Conservation (phyloP, 1,140 invertebrate genomes). For the Whitmania pigra region DNA sequence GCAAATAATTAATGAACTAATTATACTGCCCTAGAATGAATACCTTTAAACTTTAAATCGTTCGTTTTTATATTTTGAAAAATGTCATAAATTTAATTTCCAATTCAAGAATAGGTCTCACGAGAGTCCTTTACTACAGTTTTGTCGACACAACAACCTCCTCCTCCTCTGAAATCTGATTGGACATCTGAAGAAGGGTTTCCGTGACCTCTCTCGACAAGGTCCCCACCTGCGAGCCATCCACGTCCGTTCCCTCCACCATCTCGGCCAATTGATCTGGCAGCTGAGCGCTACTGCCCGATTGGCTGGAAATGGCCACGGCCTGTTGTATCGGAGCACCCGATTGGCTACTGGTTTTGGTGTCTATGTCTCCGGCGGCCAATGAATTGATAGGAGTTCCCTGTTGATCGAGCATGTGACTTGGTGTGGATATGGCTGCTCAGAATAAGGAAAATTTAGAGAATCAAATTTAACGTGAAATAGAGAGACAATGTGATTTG, state of each 20-base stretch:
- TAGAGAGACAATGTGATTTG: too few relatives aligned
- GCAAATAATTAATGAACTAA: too few relatives aligned
- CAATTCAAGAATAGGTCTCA: too few relatives aligned
- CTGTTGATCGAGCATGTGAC: constrained; percentile 1
- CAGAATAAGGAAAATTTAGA: background rate
- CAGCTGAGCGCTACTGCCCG: background rate
- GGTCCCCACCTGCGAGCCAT: background rate
- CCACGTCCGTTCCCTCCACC: background rate
- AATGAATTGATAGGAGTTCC: too few relatives aligned
- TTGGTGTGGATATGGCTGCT: constrained; percentile 4
- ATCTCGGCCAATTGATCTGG: background rate
- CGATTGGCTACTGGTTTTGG: background rate
- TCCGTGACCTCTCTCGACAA: background rate
- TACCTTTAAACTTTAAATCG: too few relatives aligned
- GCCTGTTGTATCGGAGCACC: background rate
- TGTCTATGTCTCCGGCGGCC: background rate
- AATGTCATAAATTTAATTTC: too few relatives aligned
- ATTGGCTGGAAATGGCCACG: too few relatives aligned
- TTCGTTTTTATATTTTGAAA: too few relatives aligned
- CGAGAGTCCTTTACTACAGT: too few relatives aligned
- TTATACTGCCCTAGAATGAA: too few relatives aligned
- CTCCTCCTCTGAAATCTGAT: constrained; percentile 2
- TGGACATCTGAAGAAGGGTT: background rate
- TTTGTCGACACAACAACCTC: background rate
- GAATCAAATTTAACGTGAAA: too few relatives aligned